Evolutionary conservation across 2,888 invertebrate genomes (phyloP), one percentile per base, ranked within the genome.

Genomic region (Galerucella pusilla): DNA sequence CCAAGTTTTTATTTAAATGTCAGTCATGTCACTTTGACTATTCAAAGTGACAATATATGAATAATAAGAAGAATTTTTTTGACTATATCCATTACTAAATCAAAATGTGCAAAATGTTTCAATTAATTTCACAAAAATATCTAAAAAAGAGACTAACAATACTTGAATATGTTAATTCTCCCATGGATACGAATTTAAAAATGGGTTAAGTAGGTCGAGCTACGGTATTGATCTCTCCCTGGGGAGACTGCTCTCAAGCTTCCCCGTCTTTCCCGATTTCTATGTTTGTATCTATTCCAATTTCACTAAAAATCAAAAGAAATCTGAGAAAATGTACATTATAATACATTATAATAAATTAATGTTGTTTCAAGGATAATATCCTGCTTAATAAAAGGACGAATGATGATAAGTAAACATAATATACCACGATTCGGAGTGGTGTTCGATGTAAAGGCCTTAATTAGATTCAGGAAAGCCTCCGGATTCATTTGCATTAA

Each of bases 401-500:
- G 16, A 54, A 57, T 57, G 20, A 63, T n/a, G 35, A 16, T 63
- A 42, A n/a, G 42, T 63, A 63, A 63, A 60, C n/a, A 75, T 65
- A 72, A 71, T 45, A 49, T 74, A 60, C 71, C 42, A 65, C 72
- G 69, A 70, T 77, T 65, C 74, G 57, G 74, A 80, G 79, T 78
- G 76, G 77, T 71, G 77, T 82, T 81, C 80, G 73, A 71, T 78
- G 81, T 80, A 80, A 35, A 78, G 68, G 70, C 54, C 71, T 80
- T 83, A 83, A 83, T 83, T 82, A 81, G 81, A 83, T 83, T 80
- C 80, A 76, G 69, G 76, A 46, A 79, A 81, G 82, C 80, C 81
- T 42, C 35, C 79, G 80, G 80, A 81, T 82, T 83, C 81, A 83
- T 83, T 82, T 81, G 79, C 80, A 79, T 81, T 82, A 83, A 83